Evolutionary conservation across 2,797 vertebrate genomes (phyloP).

Genomic region (Lateolabrax maculatus): DNA sequence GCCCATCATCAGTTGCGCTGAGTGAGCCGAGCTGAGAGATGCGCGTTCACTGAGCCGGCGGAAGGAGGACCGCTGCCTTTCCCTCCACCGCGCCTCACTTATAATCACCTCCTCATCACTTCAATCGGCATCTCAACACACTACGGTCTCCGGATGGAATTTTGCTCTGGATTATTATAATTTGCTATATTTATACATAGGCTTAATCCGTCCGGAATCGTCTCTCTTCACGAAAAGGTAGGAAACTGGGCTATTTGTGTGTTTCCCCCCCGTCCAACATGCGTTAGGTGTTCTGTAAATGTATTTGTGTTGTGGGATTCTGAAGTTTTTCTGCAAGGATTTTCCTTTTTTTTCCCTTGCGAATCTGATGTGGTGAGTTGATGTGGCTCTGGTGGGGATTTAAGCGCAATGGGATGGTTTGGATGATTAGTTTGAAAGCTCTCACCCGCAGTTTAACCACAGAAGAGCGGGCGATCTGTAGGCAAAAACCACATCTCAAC

Average conservation of each 20-base stretch:
- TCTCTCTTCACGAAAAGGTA: constrained; percentile 68
- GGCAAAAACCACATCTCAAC: background rate
- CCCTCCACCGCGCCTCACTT: constrained; percentile 67
- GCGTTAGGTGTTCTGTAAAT: background rate
- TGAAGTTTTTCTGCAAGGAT: constrained; percentile 29
- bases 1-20: constrained; percentile 85
- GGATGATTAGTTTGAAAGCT: constrained; percentile 53
- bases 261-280: background rate
- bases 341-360: background rate
- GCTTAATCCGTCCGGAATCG: constrained; percentile 45
- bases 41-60: constrained; percentile 72
- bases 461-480: background rate
- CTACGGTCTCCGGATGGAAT: constrained; percentile 44
- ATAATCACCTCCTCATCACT: constrained; percentile 65
- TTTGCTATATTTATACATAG: constrained; percentile 27
- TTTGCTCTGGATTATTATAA: constrained; percentile 70
- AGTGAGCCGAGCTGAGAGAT: constrained; percentile 86
- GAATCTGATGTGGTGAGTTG: constrained; percentile 45
- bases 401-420: constrained; percentile 44
- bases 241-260: constrained; percentile 39
- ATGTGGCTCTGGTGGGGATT: too few species aligned
- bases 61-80: constrained; percentile 67
- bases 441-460: constrained; percentile 29
- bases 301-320: background rate
- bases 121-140: constrained; percentile 55